Base-by-base conservation (phyloP, 2,113 vertebrate genomes). In the Scomber colias region DNA sequence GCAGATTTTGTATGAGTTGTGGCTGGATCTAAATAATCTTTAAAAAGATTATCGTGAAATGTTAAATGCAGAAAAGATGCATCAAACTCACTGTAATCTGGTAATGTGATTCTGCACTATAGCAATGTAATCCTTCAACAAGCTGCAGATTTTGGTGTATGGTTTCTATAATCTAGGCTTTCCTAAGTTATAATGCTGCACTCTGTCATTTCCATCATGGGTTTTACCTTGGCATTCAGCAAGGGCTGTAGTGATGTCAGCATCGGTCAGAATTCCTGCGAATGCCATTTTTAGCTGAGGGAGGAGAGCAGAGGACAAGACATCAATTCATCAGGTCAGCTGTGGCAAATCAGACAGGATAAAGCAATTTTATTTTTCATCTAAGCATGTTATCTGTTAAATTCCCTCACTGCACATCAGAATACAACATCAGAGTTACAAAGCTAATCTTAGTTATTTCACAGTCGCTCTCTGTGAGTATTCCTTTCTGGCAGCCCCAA, bases 201-300 rank as follows among this genome's bases (percentile, higher is more conserved):
- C 17, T 31, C 53, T 24, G 49, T 50, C 17, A 50, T 56, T 63
- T 21, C n/a, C n/a, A 17, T 45, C 14, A 10, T 0, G 21, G 16
- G 55, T 21, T 72, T 87, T 93, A 93, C 95, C 95, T 96, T 95
- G 48, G 81, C 94, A 96, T 44, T 88, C 92, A 45, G 94, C 92
- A 55, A 97, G 93, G 88, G 94, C 95, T 93, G 95, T 94, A 91
- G 94, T 89, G 88, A 96, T 95, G 90, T 97, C 94, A 92, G 92
- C 94, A 1, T 94, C 93, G 3, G 3, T 92, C 87, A 96, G 91
- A 77, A 95, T 69, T 73, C 90, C 91, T 35, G 93, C 81, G 75
- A 96, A 91, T 90, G 94, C 91, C 95, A 95, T 95, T 78, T 88
- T 93, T 86, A 85, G 83, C 87, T 94, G 54, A 87, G 64, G 19